Percentiles rank a stretch among this genome's conserved stretches.
phyloP scores from a whole-genome alignment of 2,797 vertebrate genomes.

The Pogoniulus pusillus region DNA sequence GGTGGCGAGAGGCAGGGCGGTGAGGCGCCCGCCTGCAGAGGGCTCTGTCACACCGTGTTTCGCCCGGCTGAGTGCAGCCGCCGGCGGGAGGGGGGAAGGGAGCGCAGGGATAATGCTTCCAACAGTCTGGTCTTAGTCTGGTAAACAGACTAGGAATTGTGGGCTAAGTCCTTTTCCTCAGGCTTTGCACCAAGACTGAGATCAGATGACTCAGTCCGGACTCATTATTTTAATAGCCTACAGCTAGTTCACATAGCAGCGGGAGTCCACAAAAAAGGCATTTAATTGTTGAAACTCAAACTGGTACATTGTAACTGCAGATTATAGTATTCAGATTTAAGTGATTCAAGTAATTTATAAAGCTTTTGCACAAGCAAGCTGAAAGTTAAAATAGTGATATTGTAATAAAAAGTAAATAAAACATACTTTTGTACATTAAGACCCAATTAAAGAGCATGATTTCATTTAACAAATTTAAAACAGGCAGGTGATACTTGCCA shows the following conservation, averaged over 20 bases:
- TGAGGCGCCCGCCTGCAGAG: slow-evolving; percentile 72
- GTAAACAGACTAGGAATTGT: slow-evolving; percentile 81
- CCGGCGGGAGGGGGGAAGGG: slow-evolving; percentile 66
- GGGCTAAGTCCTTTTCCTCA: slow-evolving; percentile 75
- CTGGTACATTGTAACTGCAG: slow-evolving; percentile 71
- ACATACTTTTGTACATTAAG: slow-evolving; percentile 73
- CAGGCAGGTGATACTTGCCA: slow-evolving; percentile 74
- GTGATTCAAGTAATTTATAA: slow-evolving; percentile 78
- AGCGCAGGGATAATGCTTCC: slow-evolving; percentile 47
- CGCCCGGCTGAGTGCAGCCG: background rate
- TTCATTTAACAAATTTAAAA: slow-evolving; percentile 77
- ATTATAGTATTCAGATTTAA: slow-evolving; percentile 73
- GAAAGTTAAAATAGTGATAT: slow-evolving; percentile 77
- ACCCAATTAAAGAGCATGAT: slow-evolving; percentile 78
- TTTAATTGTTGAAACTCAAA: slow-evolving; percentile 81
- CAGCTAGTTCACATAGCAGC: slow-evolving; percentile 80
- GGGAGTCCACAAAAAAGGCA: slow-evolving; percentile 78
- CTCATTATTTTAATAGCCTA: slow-evolving; percentile 83
- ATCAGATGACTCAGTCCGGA: slow-evolving; percentile 79
- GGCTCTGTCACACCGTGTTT: slow-evolving; percentile 75
- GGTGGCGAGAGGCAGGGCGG: background rate
- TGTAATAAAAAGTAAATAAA: slow-evolving; percentile 80
- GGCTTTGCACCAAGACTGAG: slow-evolving; percentile 77
- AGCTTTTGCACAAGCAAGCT: slow-evolving; percentile 71
- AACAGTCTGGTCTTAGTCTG: slow-evolving; percentile 72